A percentile compares a stretch with the other conserved stretches of the same genome.
Evolutionary conservation across 2,888 invertebrate genomes (phyloP).

Genomic region (Entomobrya multifasciata): DNA sequence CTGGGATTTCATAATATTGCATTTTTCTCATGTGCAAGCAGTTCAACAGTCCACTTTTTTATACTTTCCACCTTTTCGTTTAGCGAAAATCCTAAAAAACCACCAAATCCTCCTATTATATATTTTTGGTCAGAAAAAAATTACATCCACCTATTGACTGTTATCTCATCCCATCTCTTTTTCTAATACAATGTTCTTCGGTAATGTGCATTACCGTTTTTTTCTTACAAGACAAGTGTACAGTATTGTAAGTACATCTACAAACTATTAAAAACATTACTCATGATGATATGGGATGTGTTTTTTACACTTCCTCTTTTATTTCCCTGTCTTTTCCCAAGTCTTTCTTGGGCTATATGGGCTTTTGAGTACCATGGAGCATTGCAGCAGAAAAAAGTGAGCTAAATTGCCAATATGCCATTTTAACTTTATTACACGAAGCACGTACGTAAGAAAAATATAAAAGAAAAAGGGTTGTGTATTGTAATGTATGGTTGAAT

Average conservation of each 20-base stretch:
- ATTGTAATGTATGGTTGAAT: not conserved
- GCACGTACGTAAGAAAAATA: not conserved
- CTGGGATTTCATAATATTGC: no score
- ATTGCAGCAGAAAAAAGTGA: not conserved
- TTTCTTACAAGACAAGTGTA: not conserved
- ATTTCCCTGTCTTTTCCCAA: not conserved
- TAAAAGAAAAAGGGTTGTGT: not conserved
- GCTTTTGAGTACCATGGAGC: not conserved
- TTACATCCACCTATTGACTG: not conserved
- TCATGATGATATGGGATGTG: not conserved
- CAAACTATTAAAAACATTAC: constrained; percentile 10
- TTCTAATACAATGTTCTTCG: not conserved
- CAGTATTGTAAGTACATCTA: not conserved
- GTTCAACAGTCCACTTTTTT: no score
- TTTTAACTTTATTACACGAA: constrained; percentile 6
- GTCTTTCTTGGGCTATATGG: not conserved
- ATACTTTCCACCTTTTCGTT: not conserved
- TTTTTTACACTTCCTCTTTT: constrained; percentile 38
- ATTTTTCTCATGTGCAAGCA: not conserved
- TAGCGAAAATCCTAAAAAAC: constrained; percentile 8
- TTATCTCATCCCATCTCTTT: not conserved
- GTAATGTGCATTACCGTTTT: constrained; percentile 18
- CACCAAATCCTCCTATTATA: not conserved
- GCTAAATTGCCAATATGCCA: constrained; percentile 44
- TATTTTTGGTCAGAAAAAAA: constrained; percentile 2